Evolutionary conservation across 2,888 invertebrate genomes (phyloP), one percentile per base, ranked within the genome.

Genomic region (Hydroisotoma schaefferi): DNA sequence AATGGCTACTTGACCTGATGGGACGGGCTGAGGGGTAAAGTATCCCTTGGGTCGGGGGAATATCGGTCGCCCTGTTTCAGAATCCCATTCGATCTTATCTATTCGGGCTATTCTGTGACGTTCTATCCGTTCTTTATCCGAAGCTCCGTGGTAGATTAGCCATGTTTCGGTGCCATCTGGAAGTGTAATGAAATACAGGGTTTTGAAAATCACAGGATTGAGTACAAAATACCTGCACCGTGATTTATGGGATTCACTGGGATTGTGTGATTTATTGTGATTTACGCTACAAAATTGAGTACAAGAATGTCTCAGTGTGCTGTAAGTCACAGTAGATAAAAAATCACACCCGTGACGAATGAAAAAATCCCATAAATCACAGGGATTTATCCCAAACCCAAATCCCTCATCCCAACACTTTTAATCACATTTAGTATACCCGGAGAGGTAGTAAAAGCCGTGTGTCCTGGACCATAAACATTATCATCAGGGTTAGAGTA

Each of bases 101-200:
- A 59, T 44, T 12, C 67, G 33, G 5, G 67, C 67, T 40, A 65
- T 58, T 47, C 67, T 27, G 22, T 59, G 48, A 1, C 44, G 47
- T 15, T 53, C 52, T 12, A 57, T 48, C 20, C 43, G 33, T 15
- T 55, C 51, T 12, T 12, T 18, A 20, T 55, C 48, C 2, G 52
- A 53, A 2, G 58, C 22, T 10, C 40, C 67, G 38, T 67, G 67
- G 38, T 67, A 67, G 12, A 61, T 40, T 58, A 64, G 59, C 67
- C 67, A 67, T 18, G 67, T 67, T 56, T 67, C 67, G 2, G 53
- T 62, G 1, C 57, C 60, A 56, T 67, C 67, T 43, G 49, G 6
- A 44, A 20, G 3, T 15, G 12, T 18, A 43, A 22, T 43, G 10
- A 33, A 33, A 33, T 33, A 12, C 10, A 33, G 15, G 10, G 10